Evolutionary conservation across 2,888 invertebrate species (phyloP), one percentile per base, ranked within the genome.

Genomic region (Priocnemis perturbator): DNA sequence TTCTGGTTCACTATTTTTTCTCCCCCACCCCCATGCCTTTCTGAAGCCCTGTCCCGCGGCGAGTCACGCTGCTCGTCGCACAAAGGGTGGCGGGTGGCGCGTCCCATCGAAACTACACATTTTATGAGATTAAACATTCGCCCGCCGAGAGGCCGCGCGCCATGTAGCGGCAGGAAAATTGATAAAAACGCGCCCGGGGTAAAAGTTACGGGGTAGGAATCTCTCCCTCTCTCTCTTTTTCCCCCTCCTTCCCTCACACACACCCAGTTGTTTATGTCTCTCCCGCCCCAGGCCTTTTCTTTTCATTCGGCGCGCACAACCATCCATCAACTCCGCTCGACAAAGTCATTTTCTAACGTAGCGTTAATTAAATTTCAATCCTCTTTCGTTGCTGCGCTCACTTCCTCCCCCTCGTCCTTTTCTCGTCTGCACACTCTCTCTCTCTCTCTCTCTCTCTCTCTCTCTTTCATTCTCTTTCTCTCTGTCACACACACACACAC

Each of bases 301-400:
- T 55, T 57, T 47, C 58, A 47, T 26, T 11, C 15, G 37, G 52
- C 67, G 58, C 37, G 48, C 30, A 20, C 30, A 20, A 58, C 67
- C 45, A 23, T 19, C 23, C 56, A 48, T 48, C 50, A 30, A 47
- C 45, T 60, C 57, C 62, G 53, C 3, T 5, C 63, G 26, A 56
- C 37, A 52, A 60, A 61, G 14, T 45, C 74, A 71, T 74, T 73
- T 73, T 45, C 69, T 71, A 68, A 73, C 72, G 66, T 65, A 37
- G 74, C 71, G 77, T 73, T 68, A 74, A 79, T 73, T 74, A 67
- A 76, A 73, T 71, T 69, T 72, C 74, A 60, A 70, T 76, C 69
- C 58, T 61, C 71, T 71, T 68, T 67, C 70, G n/a, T n/a, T 61
- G 56, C 44, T 44, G 50, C 23, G 53, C 53, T 21, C 26, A 30